Base-by-base conservation (phyloP, 2,113 vertebrate species). In the Gasterosteus aculeatus region DNA sequence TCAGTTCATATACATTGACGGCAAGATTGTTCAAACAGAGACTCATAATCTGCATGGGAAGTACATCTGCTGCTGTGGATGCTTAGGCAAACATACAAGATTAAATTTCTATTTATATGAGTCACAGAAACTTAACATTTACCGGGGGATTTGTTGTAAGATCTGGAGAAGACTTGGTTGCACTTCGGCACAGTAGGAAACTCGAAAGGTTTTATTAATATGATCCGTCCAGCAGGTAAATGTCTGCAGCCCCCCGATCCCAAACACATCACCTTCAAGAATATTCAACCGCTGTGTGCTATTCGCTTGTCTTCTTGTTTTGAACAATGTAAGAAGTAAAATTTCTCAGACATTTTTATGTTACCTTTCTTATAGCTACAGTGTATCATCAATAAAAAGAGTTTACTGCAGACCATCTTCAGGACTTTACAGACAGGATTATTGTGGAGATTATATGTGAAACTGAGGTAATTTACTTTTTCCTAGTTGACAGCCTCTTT, bases 31-130 rank as follows among this genome's bases (percentile, higher is more conserved):
- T 91, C 78, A 93, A 94, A 92, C 87, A 92, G 85, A 91, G 81
- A 92, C 85, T 94, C 92, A 92, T 93, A 93, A 94, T 92, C 90
- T 88, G 85, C 89, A 86, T 89, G 87, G 85, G 91, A 93, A 89
- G 85, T 92, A 89, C 88, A 92, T 92, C 89, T 90, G 90, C 91
- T 88, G 85, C 89, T 84, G 88, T 90, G 90, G 86, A 93, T 92
- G 92, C 92, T 91, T 93, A 89, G 89, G 93, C 89, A 94, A 94
- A 94, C 93, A 94, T 87, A 90, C 90, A 93, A 94, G 93, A 94
- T 95, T 93, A 95, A 93, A 94, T 94, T 93, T 94, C 94, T 94
- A 94, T 95, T 95, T 93, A 93, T 94, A 93, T 69, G 88, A 93
- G 88, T 71, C 86, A 83, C 89, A 82, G 87, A 91, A 92, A 83